Percentiles rank a stretch among this genome's conserved stretches.
Evolutionary conservation across 2,888 invertebrate species (phyloP).

Genomic region (Drosophila pseudotalamancana): DNA sequence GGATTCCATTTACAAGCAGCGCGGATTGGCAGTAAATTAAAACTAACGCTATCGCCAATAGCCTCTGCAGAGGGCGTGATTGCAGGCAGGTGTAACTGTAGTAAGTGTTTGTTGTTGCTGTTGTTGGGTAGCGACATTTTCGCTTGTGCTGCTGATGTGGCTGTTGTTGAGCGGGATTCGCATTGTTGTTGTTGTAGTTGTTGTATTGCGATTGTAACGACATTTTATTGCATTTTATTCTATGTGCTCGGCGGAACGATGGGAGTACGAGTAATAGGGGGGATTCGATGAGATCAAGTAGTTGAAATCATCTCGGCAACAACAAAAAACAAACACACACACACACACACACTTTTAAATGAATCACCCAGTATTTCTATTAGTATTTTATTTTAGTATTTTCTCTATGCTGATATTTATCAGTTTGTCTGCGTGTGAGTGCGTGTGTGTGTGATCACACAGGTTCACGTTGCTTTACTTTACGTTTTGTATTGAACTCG

Average conservation of each 20-base stretch:
- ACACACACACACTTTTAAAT: constrained; percentile 18
- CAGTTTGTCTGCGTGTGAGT: constrained; percentile 4
- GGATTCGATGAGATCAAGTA: constrained; percentile 25
- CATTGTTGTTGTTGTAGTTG: constrained; percentile 27
- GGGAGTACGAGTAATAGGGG: constrained; percentile 3
- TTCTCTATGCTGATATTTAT: constrained; percentile 1
- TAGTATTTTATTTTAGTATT: constrained; percentile 17
- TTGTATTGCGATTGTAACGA: constrained; percentile 33
- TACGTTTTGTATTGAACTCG: constrained; percentile 43
- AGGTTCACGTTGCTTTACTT: constrained; percentile 48
- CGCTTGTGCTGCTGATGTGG: constrained; percentile 64
- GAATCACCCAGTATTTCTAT: constrained; percentile 62
- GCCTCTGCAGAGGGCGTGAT: constrained; percentile 17
- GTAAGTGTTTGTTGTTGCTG: constrained; percentile 13
- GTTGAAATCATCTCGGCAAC: constrained; percentile 46
- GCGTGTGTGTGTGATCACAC: constrained; percentile 32
- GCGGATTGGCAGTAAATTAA: constrained; percentile 13
- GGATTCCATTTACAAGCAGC: constrained; percentile 8
- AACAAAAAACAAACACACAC: constrained; percentile 3
- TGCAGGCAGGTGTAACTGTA: constrained; percentile 33
- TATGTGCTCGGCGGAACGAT: constrained; percentile 14
- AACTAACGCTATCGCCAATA: constrained; percentile 24
- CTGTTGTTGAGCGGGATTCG: constrained; percentile 62
- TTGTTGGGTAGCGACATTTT: constrained; percentile 52
- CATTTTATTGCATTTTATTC: constrained; percentile 75